Evolutionary conservation across 2,888 invertebrate species (phyloP).

Genomic region (Tipula unca): DNA sequence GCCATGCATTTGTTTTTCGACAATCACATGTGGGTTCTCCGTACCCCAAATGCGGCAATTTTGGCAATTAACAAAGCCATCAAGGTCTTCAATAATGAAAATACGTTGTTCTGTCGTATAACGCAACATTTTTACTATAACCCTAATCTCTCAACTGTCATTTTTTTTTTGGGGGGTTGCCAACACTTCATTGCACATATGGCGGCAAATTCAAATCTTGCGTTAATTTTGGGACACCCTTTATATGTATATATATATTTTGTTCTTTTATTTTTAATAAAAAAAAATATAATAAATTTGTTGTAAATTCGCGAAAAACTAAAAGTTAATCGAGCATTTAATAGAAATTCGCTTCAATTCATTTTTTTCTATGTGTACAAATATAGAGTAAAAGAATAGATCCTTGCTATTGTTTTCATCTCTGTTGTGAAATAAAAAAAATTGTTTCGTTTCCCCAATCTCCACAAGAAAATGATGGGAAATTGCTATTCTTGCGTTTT

Average conservation of each 20-base stretch:
- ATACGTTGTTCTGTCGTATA: no score
- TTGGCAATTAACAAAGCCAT: no score
- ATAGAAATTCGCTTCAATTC: not conserved
- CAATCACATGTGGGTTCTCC: no score
- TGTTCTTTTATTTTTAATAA: not conserved
- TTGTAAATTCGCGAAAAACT: not conserved
- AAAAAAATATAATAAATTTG: not conserved
- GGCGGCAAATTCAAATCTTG: no score
- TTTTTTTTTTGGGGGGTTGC: no score
- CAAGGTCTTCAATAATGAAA: no score
- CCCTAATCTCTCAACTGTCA: no score
- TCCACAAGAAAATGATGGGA: not conserved
- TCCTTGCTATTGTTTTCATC: not conserved
- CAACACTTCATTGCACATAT: no score
- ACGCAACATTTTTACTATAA: no score
- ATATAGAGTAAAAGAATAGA: not conserved
- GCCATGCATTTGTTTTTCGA: no score
- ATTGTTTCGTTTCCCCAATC: not conserved
- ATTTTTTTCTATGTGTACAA: not conserved
- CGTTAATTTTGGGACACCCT: no score
- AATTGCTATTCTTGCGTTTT: not conserved
- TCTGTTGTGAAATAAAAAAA: not conserved
- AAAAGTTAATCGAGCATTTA: constrained; percentile 14
- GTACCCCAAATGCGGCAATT: no score
- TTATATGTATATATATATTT: not conserved